phyloP scores from a whole-genome alignment of 2,797 vertebrate species.

The Lagorchestes hirsutus region DNA sequence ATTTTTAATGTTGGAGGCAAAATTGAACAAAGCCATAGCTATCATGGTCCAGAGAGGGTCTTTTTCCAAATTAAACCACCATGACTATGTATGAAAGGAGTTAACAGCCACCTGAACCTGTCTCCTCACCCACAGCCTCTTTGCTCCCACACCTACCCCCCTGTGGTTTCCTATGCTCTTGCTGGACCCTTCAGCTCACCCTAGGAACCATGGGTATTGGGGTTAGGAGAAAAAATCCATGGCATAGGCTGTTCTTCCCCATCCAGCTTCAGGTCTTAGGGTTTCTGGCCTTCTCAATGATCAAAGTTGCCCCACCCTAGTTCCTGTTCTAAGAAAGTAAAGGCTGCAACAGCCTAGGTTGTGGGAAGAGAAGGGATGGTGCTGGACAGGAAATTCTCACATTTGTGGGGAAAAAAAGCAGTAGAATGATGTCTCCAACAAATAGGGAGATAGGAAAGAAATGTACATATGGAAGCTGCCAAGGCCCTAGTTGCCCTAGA shows the following conservation, averaged over 20 bases:
- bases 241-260: not conserved
- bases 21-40: no score
- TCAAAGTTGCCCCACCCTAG: conserved; percentile 42
- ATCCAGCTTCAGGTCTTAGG: not conserved
- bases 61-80: not conserved
- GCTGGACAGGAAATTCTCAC: not conserved
- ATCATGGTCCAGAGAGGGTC: not conserved
- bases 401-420: not conserved
- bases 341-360: not conserved
- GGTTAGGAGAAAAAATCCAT: fast-evolving
- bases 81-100: not conserved
- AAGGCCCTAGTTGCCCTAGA: not conserved
- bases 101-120: no score
- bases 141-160: not conserved
- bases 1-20: no score
- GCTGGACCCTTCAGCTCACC: conserved; percentile 50
- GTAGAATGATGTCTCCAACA: not conserved
- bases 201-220: not conserved
- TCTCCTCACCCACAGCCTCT: not conserved
- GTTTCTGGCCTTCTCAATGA: conserved; percentile 35
- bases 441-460: not conserved
- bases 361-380: not conserved
- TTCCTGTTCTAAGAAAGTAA: conserved; percentile 64
- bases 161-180: conserved; percentile 28
- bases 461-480: fast-evolving